phyloP scores from a whole-genome alignment of 2,797 vertebrate species.

The Glyptemys insculpta region DNA sequence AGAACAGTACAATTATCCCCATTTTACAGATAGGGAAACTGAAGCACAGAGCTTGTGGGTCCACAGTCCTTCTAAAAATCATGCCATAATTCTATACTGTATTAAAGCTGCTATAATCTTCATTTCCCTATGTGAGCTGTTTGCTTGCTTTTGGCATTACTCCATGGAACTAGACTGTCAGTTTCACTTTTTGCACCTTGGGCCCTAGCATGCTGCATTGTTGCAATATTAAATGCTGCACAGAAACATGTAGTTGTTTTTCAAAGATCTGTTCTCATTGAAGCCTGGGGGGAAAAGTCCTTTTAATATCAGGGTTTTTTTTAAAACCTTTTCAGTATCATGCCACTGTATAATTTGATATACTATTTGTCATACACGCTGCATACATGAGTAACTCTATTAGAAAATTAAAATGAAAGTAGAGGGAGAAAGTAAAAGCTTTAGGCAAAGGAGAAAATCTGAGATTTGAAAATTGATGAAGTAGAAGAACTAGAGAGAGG shows the following conservation, averaged over 20 bases:
- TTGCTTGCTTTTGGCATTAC: background rate
- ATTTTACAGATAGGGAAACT: conserved; percentile 15
- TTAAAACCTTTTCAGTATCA: background rate
- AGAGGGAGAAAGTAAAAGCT: background rate
- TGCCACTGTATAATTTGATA: background rate
- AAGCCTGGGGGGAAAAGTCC: background rate
- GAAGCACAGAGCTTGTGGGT: background rate
- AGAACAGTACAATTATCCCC: background rate
- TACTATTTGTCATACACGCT: background rate
- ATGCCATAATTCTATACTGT: background rate
- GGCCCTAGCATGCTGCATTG: background rate
- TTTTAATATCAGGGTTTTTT: background rate
- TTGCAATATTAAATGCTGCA: background rate
- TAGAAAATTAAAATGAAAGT: background rate
- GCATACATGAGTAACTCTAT: fast-evolving
- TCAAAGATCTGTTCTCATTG: background rate
- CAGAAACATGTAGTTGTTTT: background rate
- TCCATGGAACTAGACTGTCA: background rate
- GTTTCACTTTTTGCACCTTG: background rate
- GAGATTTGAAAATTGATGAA: background rate
- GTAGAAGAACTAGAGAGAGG: background rate
- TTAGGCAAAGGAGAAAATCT: background rate
- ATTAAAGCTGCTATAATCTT: background rate
- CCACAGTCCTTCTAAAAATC: background rate
- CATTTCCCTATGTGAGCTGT: background rate